Conservation (phyloP, 2,797 vertebrate species). For the Helicolenus hilgendorfi region DNA sequence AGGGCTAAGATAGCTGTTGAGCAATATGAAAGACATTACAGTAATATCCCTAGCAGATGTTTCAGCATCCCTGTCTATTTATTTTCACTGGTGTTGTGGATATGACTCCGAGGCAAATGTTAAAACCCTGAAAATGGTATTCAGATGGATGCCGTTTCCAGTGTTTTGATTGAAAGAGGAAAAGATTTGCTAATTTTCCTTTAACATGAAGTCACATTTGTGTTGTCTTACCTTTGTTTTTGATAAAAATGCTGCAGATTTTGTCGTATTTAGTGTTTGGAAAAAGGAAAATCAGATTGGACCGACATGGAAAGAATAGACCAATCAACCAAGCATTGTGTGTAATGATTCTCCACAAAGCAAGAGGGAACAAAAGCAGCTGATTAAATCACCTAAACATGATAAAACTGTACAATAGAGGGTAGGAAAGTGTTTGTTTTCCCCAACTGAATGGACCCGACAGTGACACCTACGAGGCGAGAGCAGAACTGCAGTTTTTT, state of each 20-base stretch:
- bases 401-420: not conserved
- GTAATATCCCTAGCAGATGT: slow-evolving; percentile 49
- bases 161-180: not conserved
- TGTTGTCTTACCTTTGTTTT: not conserved
- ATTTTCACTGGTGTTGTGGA: slow-evolving; percentile 8
- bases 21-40: slow-evolving; percentile 37
- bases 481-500: slow-evolving; percentile 47
- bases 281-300: not conserved
- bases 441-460: slow-evolving; percentile 23
- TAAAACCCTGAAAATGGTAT: not conserved
- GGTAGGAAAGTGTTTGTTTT: slow-evolving; percentile 5
- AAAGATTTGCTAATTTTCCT: not conserved
- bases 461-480: slow-evolving; percentile 66
- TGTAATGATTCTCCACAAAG: not conserved
- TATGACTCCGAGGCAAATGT: not conserved
- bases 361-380: slow-evolving; percentile 19
- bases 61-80: slow-evolving; percentile 21
- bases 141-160: not conserved
- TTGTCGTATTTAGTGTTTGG: not conserved
- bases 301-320: not conserved
- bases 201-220: not conserved
- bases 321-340: slow-evolving; percentile 23
- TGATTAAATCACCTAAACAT: slow-evolving; percentile 46
- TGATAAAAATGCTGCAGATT: not conserved
- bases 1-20: slow-evolving; percentile 24